Base-by-base conservation (phyloP, 1,140 invertebrate species). In the Spodoptera frugiperda region DNA sequence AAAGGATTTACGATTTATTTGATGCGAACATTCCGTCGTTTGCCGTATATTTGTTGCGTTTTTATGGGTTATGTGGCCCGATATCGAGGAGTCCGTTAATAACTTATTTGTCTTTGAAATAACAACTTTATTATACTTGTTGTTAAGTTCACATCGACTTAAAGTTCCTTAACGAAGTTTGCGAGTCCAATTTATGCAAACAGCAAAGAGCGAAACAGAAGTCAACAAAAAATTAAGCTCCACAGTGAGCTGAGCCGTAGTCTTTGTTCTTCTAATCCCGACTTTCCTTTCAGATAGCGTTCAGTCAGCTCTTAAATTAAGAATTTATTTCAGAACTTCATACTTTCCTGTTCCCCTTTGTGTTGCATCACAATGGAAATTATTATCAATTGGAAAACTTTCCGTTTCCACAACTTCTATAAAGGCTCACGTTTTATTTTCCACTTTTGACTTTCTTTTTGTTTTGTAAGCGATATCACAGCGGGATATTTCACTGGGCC, bases 321-420 rank as follows among this genome's bases (percentile, higher is more conserved):
- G 89, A 90, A 90, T 89, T 91, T 90, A 91, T 90, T 91, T 90
- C 86, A 84, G 82, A 91, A 90, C 86, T 90, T 89, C 86, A 88
- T 90, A 90, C 89, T 89, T 89, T 88, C 78, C 84, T 85, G 86
- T 84, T 85, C 82, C 76, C 85, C 84, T 89, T 90, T 91, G 89
- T 90, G 84, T 87, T 90, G 88, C 86, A 89, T 86, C 87, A 91
- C 88, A 91, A 91, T 90, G 87, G 85, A 89, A 91, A 89, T 90
- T 90, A 91, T 91, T 89, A 90, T 91, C 90, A 89, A 90, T 91
- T 89, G 89, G 88, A 90, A 89, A 91, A 90, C 82, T 91, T 90
- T 90, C 80, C 82, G 81, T 84, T 85, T 84, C 82, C 80, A 81
- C 85, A 85, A 84, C 70, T 89, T 88, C 80, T 81, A 82, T 85